Conservation (phyloP, 2,797 vertebrate genomes). For the Myotis findleyi region DNA sequence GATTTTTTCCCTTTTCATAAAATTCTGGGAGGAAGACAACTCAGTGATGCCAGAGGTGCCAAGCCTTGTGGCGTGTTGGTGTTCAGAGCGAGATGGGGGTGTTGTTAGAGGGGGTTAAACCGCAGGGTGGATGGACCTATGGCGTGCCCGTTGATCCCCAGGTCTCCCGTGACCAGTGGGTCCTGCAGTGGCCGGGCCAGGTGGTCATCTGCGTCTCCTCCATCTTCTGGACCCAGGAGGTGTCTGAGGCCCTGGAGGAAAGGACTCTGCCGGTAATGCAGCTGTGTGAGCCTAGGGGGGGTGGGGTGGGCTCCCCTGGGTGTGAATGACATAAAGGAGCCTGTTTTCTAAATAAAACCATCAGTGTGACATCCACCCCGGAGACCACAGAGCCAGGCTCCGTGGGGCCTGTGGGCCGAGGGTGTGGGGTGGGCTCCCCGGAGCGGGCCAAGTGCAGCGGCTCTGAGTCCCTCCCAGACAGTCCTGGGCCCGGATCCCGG, state of each 20-base stretch:
- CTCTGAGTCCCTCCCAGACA: background rate
- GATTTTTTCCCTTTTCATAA: background rate
- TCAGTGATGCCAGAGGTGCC: background rate
- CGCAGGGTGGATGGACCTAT: background rate
- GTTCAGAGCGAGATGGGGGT: background rate
- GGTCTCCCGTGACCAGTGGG: conserved; percentile 94
- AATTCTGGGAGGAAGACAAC: background rate
- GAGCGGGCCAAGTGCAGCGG: background rate
- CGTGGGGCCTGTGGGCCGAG: background rate
- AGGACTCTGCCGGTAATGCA: conserved; percentile 89
- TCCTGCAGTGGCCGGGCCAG: conserved; percentile 96
- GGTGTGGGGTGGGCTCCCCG: background rate
- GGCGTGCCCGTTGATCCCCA: conserved; percentile 71
- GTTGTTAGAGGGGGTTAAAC: background rate
- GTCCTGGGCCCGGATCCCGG: background rate
- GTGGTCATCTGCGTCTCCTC: conserved; percentile 96
- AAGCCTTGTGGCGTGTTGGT: background rate
- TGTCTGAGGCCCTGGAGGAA: conserved; percentile 91
- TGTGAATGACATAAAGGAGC: background rate
- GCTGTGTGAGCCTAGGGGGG: background rate
- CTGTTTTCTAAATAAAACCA: conserved; percentile 8
- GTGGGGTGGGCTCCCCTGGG: background rate
- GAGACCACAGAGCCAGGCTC: background rate
- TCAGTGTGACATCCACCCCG: background rate
- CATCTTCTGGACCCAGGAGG: conserved; percentile 96